Evolutionary conservation across 2,113 vertebrate species (phyloP), one percentile per base, ranked within the genome.

Genomic region (Brachyhypopomus gauderio): DNA sequence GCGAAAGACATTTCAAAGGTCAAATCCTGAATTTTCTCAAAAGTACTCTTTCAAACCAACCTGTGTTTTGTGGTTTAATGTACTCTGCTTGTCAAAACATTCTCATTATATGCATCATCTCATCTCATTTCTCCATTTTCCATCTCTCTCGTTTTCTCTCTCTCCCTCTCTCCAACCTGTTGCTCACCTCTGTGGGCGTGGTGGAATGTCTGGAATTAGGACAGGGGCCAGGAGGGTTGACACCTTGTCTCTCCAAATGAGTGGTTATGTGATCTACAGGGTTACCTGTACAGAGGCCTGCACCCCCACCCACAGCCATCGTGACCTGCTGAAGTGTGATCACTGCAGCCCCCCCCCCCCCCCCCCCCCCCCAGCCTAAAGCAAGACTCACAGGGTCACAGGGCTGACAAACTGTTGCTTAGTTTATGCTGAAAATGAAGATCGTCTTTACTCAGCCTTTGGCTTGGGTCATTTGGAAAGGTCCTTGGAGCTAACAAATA

Each of bases 181-280:
- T 81, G 58, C 48, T 62, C 74, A 81, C 25, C 62, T 69, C 19
- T 16, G 20, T 55, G 27, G 67, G 71, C 48, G 63, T 76, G 41
- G 17, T 36, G 71, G 77, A 84, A 85, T 84, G 72, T 83, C 17
- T 72, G 73, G 75, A 84, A 87, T 86, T 30, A 81, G 75, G 14
- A 77, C 56, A 66, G 66, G 70, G 19, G 30, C 67, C 58, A 52
- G 67, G 69, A 71, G 69, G 71, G 62, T 80, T 60, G 72, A 87
- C 78, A 79, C 58, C 41, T 36, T 63, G 22, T 3, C 64, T 60
- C 38, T 23, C 72, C 48, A 82, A 83, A 85, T 67, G 73, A 80
- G 41, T 2, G 72, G 82, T 78, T 83, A 82, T 72, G 52, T 52
- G 83, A 85, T 81, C 85, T 77, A 55, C 38, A 80, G 60, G 73